Evolutionary conservation across 1,140 invertebrate genomes (phyloP), one percentile per base, ranked within the genome.

Genomic region (Subanguina moxae): DNA sequence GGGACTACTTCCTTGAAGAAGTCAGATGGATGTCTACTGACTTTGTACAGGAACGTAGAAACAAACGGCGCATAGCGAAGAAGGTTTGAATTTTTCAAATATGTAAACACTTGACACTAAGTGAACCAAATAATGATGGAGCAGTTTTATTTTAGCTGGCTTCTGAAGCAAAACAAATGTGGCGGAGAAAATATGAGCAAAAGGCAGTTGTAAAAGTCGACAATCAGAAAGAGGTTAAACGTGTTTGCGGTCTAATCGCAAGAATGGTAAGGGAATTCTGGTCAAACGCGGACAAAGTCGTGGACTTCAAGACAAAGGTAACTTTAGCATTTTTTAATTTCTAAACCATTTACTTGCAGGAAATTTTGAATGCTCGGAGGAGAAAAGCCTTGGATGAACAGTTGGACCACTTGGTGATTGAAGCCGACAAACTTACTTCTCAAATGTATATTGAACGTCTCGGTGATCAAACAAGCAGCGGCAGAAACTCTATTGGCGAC

Each of bases 21-120:
- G 96, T 97, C 91, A 89, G 90, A 25, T 99, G 95, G 95, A 86
- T 99, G 62, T 91, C 93, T 43, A 90, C 91, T 45, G 94, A 98
- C 85, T 97, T 98, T 87, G 90, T 90, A 32, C 91, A 95, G 83
- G 94, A 98, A 84, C 86, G 93, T 58, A 97, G 95, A 83, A 95
- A 92, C 92, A 98, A 97, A 80, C 94, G 93, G 84, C 89, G 90
- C 57, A 90, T 90, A 9, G 92, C 93, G 0, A 93, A 91, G 84
- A 96, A 96, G 84, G 88, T 90, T 76, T 64, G 68, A 59, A 45
- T 72, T 69, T n/a, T 13, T 57, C 30, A 11, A n/a, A n/a, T n/a
- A n/a, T n/a, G n/a, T n/a, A n/a, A n/a, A n/a, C n/a, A n/a, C n/a
- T n/a, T n/a, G n/a, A n/a, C n/a, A n/a, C n/a, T n/a, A n/a, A n/a